Evolutionary conservation across 2,113 vertebrate species (phyloP).

Genomic region (Scomber colias): DNA sequence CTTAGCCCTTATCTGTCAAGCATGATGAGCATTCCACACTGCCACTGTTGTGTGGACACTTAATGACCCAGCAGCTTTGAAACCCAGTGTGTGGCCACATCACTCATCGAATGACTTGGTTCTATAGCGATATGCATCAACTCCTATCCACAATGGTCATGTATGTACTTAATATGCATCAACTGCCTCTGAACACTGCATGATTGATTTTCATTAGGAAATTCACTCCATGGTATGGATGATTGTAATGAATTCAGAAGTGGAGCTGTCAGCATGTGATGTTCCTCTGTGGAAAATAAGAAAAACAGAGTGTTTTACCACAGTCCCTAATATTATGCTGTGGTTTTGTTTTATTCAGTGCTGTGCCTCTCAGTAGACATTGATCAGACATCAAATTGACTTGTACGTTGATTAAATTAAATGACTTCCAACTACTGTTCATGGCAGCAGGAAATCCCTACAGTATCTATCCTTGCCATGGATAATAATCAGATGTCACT

Average conservation of each 20-base stretch:
- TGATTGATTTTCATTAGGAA: conserved; percentile 34
- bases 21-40: conserved; percentile 59
- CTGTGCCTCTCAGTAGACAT: background rate
- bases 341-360: conserved; percentile 8
- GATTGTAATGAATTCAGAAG: conserved; percentile 20
- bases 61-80: conserved; percentile 68
- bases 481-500: conserved; percentile 43
- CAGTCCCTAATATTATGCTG: background rate
- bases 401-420: conserved; percentile 31
- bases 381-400: conserved; percentile 32
- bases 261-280: conserved; percentile 6
- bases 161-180: background rate
- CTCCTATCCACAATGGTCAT: background rate
- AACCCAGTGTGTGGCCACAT: conserved; percentile 65
- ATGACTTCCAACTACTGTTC: conserved; percentile 45
- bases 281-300: conserved; percentile 5
- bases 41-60: conserved; percentile 58
- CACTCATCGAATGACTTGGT: conserved; percentile 40
- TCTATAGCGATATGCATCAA: conserved; percentile 29
- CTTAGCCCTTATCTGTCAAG: conserved; percentile 31
- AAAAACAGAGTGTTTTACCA: conserved; percentile 31
- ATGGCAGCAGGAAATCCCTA: conserved; percentile 1
- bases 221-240: background rate
- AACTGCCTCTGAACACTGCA: background rate
- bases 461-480: conserved; percentile 8